Percentiles rank a stretch among this genome's conserved stretches.
phyloP scores from a whole-genome alignment of 2,113 vertebrate species.

The Heloderma charlesbogerti region DNA sequence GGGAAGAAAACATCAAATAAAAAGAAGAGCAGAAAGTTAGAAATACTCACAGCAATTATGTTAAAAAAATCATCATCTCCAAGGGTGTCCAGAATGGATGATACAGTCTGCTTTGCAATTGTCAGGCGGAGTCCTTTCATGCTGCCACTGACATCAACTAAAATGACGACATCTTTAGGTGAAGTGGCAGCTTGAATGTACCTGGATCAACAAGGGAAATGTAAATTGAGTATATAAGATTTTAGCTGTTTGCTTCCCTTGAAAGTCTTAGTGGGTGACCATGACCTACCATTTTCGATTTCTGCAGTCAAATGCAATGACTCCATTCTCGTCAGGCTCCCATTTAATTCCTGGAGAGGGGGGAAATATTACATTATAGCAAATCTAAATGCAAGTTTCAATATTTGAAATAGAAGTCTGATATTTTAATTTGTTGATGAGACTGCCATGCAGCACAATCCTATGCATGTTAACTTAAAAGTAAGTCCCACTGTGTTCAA shows the following conservation, averaged over 20 bases:
- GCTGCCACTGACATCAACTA: slow-evolving; percentile 97
- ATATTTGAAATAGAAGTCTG: slow-evolving; percentile 35
- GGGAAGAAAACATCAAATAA: neutral
- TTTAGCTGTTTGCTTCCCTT: slow-evolving; percentile 3
- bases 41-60: slow-evolving; percentile 92
- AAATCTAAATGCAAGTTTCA: slow-evolving; percentile 40
- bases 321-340: slow-evolving; percentile 97
- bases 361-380: slow-evolving; percentile 60
- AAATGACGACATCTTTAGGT: slow-evolving; percentile 96
- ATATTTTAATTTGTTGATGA: slow-evolving; percentile 44
- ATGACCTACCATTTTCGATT: slow-evolving; percentile 94
- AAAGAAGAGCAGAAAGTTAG: slow-evolving; percentile 8
- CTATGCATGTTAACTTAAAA: neutral
- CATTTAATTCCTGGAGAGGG: slow-evolving; percentile 91
- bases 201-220: slow-evolving; percentile 76
- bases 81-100: slow-evolving; percentile 97
- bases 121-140: slow-evolving; percentile 98
- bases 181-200: slow-evolving; percentile 99
- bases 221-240: slow-evolving; percentile 22
- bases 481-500: neutral
- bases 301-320: slow-evolving; percentile 98
- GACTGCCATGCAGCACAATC: neutral
- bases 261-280: slow-evolving; percentile 19
- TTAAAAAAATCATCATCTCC: slow-evolving; percentile 99
- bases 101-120: slow-evolving; percentile 96